Conservation (phyloP, 2,113 vertebrate genomes). For the Hyla sarda region DNA sequence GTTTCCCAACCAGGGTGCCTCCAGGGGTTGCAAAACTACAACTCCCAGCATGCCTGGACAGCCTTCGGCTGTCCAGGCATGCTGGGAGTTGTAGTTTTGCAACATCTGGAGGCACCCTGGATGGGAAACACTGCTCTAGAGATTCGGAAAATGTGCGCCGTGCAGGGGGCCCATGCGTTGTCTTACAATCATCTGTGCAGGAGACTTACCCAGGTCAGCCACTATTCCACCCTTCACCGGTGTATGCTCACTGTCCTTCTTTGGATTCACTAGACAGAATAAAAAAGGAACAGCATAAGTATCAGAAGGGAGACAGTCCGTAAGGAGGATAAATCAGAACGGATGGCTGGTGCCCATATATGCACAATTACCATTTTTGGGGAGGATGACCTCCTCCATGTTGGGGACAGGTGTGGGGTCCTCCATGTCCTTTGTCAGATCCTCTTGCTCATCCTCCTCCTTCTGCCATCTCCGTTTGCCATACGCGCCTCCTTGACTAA, state of each 20-base stretch:
- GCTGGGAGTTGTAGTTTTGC: too few relatives aligned
- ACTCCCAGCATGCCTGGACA: too few relatives aligned
- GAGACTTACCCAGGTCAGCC: constrained; percentile 84
- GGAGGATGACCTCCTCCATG: constrained; percentile 91
- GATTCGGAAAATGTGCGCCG: too few relatives aligned
- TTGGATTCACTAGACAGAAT: constrained; percentile 83
- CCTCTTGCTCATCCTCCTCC: constrained; percentile 95
- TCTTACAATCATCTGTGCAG: background rate
- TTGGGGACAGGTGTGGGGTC: constrained; percentile 94
- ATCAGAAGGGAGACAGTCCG: too few relatives aligned
- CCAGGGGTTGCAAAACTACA: too few relatives aligned
- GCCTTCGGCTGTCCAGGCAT: too few relatives aligned
- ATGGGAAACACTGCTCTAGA: too few relatives aligned
- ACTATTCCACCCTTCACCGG: constrained; percentile 91
- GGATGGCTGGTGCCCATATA: background rate
- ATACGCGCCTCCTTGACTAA: constrained; percentile 84
- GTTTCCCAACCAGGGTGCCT: too few relatives aligned
- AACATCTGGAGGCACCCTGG: too few relatives aligned
- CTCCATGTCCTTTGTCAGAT: constrained; percentile 95
- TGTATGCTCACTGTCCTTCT: constrained; percentile 93
- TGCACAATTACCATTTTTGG: constrained; percentile 84
- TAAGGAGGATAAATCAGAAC: background rate
- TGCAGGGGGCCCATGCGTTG: background rate
- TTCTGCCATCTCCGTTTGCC: constrained; percentile 90
- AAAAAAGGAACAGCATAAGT: background rate